Base-by-base conservation (phyloP, 2,113 vertebrate genomes). In the Bufo gargarizans region DNA sequence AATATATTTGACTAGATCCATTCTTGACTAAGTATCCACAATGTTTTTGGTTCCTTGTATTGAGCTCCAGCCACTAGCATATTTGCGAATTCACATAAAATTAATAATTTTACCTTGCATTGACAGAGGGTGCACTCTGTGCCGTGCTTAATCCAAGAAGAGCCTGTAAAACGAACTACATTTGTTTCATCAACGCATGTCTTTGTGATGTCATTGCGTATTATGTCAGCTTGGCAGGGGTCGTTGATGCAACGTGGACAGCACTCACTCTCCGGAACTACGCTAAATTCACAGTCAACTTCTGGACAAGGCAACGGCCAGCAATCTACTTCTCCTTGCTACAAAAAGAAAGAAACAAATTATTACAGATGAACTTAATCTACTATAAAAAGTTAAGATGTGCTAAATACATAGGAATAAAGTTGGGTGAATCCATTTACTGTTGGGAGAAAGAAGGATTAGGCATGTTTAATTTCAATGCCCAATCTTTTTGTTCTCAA, bases 241-340 rank as follows among this genome's bases (percentile, higher is more conserved):
- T 99, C 98, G 3, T 94, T 92, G 91, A 99, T 95, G 55, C 98
- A 99, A 84, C 93, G 98, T 0, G 96, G 95, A 84, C 98, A 99
- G 93, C 98, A 99, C 92, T 99, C 97, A 0, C 95, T 97, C 92
- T 99, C 97, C 0, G 96, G 96, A 77, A 99, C 96, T 81, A 96
- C 92, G 0, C 96, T 98, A 92, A 99, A 99, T 90, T 98, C 98
- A 89, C 98, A 99, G 20, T 98, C 97, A 84, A 93, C 93, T 2
- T 97, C 96, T 0, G 97, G 96, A 91, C 98, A 99, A 0, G 97
- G 94, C 92, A 99, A 93, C 8, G 98, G 97, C 98, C 98, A 99
- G 91, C 98, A 99, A 91, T 99, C 98, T 89, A 99, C 98, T 93
- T 99, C 97, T 0, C 98, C 98, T 93, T 96, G 96, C 98, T 99